Base-by-base conservation (phyloP, 37 sponge, comb jelly and placozoan species). In the Cliona cf. orientalis region DNA sequence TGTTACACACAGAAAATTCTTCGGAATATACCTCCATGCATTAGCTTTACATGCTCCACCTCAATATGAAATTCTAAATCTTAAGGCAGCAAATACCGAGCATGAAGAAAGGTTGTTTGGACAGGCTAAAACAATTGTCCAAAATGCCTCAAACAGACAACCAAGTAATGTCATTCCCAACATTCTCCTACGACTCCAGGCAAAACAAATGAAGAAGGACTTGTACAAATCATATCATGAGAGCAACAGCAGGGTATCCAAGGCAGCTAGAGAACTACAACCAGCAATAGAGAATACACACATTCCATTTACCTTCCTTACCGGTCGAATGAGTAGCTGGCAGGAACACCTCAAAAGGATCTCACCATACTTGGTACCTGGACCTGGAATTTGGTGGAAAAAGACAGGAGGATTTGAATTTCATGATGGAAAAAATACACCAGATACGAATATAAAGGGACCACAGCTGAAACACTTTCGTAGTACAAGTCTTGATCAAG, bases 71-170 rank as follows among this genome's bases (percentile, higher is more conserved):
- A 57, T 75, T 2, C 32, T 75, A 1, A 41, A 59, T n/a, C 46
- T 75, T 4, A 58, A 58, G 28, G n/a, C 65, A 39, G 25, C 25
- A 1, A 77, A 77, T 38, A 63, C 65, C 3, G 78, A 77, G 63
- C 37, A 58, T 26, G 78, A 77, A 44, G 78, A 62, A 38, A 58
- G 78, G 25, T 31, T 77, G 21, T 64, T 77, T 63, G 78, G 49
- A 33, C 63, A 58, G 64, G 78, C 78, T 7, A 77, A 64, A 2
- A 25, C 9, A 29, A 75, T 75, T 55, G 75, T 37, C 55, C 17
- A 31, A 19, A 46, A 2, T 4, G 44, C 65, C 23, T 29, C 64
- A 42, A 77, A 61, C 65, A 21, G 65, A 63, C 41, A 77, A 26
- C 78, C 65, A 26, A 2, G 9, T 26, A 42, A 41, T 9, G 29